Conservation (phyloP, 2,797 vertebrate species). For the Cercopithecus petaurista region DNA sequence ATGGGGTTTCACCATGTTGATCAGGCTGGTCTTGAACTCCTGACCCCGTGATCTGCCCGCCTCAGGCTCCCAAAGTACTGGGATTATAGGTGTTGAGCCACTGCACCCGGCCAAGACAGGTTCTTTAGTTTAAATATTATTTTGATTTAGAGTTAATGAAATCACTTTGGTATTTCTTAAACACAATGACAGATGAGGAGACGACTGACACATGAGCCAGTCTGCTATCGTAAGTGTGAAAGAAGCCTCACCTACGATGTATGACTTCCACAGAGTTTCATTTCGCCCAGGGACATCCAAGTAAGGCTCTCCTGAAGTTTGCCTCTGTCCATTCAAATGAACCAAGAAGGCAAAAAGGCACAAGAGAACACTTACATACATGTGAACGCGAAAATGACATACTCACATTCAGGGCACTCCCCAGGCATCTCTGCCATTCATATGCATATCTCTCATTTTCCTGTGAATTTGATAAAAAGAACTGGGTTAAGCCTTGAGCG, state of each 20-base stretch:
- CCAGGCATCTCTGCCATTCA: constrained; percentile 98
- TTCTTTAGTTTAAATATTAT: constrained; percentile 25
- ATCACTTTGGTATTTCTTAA: constrained; percentile 12
- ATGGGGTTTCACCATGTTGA: no score
- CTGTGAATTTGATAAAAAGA: constrained; percentile 83
- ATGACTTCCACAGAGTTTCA: neutral
- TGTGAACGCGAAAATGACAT: neutral
- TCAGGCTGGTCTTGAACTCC: no score
- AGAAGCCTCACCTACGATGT: neutral
- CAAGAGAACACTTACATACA: accelerated
- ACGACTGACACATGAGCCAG: neutral
- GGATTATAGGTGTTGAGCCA: no score
- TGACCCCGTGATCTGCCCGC: no score
- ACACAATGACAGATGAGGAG: neutral
- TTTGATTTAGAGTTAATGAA: constrained; percentile 26
- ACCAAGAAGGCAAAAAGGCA: neutral
- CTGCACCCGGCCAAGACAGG: neutral
- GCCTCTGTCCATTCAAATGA: neutral
- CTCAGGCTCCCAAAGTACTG: no score
- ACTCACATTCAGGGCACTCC: constrained; percentile 95
- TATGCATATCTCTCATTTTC: constrained; percentile 98
- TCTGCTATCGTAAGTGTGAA: neutral
- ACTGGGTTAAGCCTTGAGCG: neutral
- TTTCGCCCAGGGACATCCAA: neutral
- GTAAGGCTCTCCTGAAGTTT: neutral